These are phyloP conservation scores for Piaya cayana DNA, from an alignment of 2,113 vertebrate genomes.

Conservation along the genomic window DNA sequence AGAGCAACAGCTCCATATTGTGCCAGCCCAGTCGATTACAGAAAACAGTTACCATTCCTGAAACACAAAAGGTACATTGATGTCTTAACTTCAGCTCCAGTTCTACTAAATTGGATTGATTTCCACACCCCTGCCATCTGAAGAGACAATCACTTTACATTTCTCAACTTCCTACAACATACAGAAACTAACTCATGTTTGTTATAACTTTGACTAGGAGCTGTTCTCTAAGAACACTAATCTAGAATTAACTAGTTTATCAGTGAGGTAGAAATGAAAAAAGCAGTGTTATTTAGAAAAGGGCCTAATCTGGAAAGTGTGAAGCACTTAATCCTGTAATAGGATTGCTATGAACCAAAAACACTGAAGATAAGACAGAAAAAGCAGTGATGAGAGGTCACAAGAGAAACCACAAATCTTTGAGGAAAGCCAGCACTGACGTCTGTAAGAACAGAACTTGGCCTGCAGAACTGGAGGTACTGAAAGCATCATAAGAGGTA, in stretches of 20 bases:
- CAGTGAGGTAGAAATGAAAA: neutral
- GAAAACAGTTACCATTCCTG: slow-evolving; percentile 96
- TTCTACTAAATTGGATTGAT: neutral
- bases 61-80: slow-evolving; percentile 28
- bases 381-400: neutral
- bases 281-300: neutral
- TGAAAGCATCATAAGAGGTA: neutral
- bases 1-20: slow-evolving; percentile 95
- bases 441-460: neutral
- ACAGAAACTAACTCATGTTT: neutral
- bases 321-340: neutral
- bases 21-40: slow-evolving; percentile 94
- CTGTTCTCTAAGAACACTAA: neutral
- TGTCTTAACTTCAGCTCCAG: neutral
- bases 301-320: neutral
- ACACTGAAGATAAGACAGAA: neutral
- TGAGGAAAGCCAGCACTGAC: neutral
- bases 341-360: neutral
- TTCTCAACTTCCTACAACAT: neutral
- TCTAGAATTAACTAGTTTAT: neutral
- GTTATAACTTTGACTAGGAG: neutral
- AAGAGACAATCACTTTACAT: neutral
- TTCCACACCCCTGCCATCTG: fast-evolving
- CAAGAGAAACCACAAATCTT: neutral
- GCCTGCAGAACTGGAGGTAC: neutral